Evolutionary conservation across 2,797 vertebrate genomes (phyloP).

Genomic region (Yasuhikotakia modesta): DNA sequence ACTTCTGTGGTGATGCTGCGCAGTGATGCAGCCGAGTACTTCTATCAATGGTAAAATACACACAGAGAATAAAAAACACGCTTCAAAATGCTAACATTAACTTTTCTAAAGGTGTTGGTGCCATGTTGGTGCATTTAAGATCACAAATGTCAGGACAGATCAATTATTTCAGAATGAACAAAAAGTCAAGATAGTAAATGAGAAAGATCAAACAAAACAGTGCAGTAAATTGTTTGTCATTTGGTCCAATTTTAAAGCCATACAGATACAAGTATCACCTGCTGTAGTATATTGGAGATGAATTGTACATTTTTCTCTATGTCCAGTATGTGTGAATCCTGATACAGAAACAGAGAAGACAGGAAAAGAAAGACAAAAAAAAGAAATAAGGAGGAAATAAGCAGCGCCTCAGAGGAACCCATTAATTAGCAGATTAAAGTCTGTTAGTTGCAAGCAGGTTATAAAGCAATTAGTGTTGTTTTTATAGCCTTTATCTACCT

Average conservation of each 20-base stretch:
- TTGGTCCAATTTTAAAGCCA: neutral
- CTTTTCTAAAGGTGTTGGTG: too few relatives aligned
- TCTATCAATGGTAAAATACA: conserved; percentile 77
- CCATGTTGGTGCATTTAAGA: neutral
- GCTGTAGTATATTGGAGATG: conserved; percentile 63
- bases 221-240: neutral
- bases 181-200: neutral
- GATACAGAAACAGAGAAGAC: conserved; percentile 36
- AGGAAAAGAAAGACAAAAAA: conserved; percentile 22
- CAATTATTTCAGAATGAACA: neutral
- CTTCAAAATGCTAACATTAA: neutral
- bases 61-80: conserved; percentile 60
- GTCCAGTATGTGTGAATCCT: conserved; percentile 62
- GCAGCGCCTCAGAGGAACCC: neutral
- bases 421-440: conserved; percentile 7
- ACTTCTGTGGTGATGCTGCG: conserved; percentile 96
- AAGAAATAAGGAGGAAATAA: conserved; percentile 36
- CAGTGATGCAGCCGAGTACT: conserved; percentile 92
- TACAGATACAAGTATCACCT: conserved; percentile 62
- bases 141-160: neutral
- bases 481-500: conserved; percentile 68
- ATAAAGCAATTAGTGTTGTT: neutral
- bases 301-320: conserved; percentile 65
- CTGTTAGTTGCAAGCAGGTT: conserved; percentile 34
- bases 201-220: neutral